These are phyloP conservation scores for Hydrotaea cyrtoneurina DNA, from an alignment of 2,888 invertebrate genomes.

Conservation along the genomic window DNA sequence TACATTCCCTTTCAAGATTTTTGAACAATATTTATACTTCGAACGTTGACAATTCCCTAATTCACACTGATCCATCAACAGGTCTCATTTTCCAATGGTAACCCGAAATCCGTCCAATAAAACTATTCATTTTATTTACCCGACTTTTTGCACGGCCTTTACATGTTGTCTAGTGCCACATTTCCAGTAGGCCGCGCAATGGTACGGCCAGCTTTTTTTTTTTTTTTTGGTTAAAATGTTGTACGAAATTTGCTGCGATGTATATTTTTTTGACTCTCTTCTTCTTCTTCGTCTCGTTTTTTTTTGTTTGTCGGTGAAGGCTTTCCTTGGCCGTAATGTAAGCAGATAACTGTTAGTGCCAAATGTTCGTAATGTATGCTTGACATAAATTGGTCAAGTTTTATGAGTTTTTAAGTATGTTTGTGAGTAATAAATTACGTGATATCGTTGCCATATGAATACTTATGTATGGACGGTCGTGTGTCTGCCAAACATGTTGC, in stretches of 20 bases:
- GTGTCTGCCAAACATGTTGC: too few species aligned
- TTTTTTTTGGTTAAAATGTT: slow-evolving; percentile 1
- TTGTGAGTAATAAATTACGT: slow-evolving; percentile 24
- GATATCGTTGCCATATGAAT: not conserved
- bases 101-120: too few species aligned
- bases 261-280: too few species aligned
- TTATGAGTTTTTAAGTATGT: slow-evolving; percentile 47
- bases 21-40: too few species aligned
- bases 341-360: not conserved
- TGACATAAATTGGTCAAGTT: slow-evolving; percentile 58
- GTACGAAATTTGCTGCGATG: too few species aligned
- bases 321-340: not conserved
- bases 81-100: too few species aligned
- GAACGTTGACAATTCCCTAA: too few species aligned
- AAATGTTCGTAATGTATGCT: slow-evolving; percentile 30
- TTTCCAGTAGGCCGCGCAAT: not conserved
- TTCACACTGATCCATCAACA: too few species aligned
- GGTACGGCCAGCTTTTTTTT: not conserved
- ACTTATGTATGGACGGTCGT: not conserved
- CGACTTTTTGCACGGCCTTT: too few species aligned
- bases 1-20: too few species aligned
- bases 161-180: slow-evolving; percentile 1
- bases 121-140: too few species aligned
- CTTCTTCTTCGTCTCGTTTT: not conserved
- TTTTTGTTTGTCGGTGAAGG: not conserved